Conservation (phyloP, 1,140 invertebrate species). For the Bactericera cockerelli region DNA sequence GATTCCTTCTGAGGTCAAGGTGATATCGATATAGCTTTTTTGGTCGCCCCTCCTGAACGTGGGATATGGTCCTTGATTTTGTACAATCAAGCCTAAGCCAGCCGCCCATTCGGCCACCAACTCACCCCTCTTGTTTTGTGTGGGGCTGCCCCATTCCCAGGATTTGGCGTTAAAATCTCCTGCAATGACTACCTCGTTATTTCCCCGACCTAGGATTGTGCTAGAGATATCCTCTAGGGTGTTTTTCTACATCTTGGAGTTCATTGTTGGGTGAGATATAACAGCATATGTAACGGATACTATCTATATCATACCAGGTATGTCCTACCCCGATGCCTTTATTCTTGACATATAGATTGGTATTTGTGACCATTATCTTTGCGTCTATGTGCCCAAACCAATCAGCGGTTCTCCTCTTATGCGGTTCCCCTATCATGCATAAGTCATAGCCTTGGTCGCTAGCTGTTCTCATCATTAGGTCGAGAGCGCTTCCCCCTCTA, state of each 20-base stretch:
- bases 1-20: neutral
- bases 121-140: neutral
- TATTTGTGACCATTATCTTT: neutral
- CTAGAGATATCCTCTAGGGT: neutral
- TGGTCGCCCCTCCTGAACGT: neutral
- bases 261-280: neutral
- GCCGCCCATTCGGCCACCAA: neutral
- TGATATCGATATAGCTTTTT: neutral
- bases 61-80: neutral
- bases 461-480: neutral
- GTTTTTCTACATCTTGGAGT: neutral
- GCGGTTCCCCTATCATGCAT: neutral
- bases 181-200: neutral
- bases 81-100: neutral
- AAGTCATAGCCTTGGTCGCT: neutral
- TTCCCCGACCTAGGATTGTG: neutral
- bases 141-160: neutral
- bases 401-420: neutral
- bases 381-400: neutral
- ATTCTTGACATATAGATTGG: neutral
- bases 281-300: neutral
- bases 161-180: slow-evolving; percentile 10
- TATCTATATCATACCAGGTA: neutral
- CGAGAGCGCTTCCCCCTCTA: neutral
- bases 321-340: neutral